Evolutionary conservation across 1,140 invertebrate species (phyloP), one percentile per base, ranked within the genome.

Genomic region (Drosophila malerkotliana): DNA sequence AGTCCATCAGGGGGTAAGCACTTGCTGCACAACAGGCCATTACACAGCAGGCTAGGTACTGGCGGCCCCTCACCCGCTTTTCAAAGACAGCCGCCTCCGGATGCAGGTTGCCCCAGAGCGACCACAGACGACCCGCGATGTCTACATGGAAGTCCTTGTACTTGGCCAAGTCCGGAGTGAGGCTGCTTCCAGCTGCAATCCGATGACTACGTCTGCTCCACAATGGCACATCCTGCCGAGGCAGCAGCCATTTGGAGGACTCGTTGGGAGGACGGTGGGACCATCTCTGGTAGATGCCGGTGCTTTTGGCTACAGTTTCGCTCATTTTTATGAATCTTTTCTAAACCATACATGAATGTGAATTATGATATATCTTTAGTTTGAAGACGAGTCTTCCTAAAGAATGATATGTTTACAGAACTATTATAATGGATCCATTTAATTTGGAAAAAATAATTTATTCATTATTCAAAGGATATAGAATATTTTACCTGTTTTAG

Each of bases 141-240:
- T 94, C 94, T 3, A 94, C 92, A 69, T 94, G 93, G 92, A 93
- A 95, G 57, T 94, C 92, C 73, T 93, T 93, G 92, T 94, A 91
- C 34, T 89, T 91, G 52, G 92, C 92, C 15, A 91, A 80, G 0
- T 92, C 90, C 45, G 92, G 90, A 52, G 91, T 92, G 55, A 93
- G 90, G 15, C 92, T 91, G n/a, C 92, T 89, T 14, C 93, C 93
- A 3, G 92, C 78, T 48, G 92, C 92, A 58, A 93, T 94, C 1
- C 89, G 72, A 3, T 91, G 72, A 63, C 91, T 93, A 77, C 93
- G 91, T 26, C 93, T 83, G 48, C 93, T 93, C 93, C 93, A 94
- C 0, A 93, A 92, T 4, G 93, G 85, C 59, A 91, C 45, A 76
- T 76, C 60, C 93, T 92, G 54, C 92, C 85, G 5, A 18, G 2